These are phyloP conservation scores for Drosophila antonietae DNA, from an alignment of 2,888 invertebrate genomes.

Conservation along the genomic window DNA sequence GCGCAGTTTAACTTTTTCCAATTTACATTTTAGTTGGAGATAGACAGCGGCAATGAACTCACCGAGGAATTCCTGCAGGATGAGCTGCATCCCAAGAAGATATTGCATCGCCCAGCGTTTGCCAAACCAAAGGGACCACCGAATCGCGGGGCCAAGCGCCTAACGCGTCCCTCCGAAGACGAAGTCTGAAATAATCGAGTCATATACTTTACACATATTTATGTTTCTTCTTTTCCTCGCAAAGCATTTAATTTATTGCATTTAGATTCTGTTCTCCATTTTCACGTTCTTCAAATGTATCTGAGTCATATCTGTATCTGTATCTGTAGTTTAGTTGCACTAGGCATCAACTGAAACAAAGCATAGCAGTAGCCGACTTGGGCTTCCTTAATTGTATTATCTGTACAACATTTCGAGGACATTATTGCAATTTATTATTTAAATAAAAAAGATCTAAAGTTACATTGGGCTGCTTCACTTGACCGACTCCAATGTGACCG, in stretches of 20 bases:
- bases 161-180: constrained; percentile 87
- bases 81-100: constrained; percentile 96
- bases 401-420: constrained; percentile 54
- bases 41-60: constrained; percentile 94
- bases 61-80: constrained; percentile 96
- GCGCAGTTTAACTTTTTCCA: not conserved
- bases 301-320: constrained; percentile 53
- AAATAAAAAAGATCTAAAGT: constrained; percentile 58
- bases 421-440: constrained; percentile 77
- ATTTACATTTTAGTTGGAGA: constrained; percentile 90
- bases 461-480: constrained; percentile 57
- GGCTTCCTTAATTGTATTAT: constrained; percentile 72
- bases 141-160: constrained; percentile 94
- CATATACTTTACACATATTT: constrained; percentile 14
- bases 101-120: constrained; percentile 95
- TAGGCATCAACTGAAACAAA: constrained; percentile 64
- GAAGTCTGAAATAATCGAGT: constrained; percentile 78
- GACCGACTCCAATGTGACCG: constrained; percentile 73
- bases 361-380: constrained; percentile 70
- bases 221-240: constrained; percentile 45
- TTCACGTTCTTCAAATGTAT: constrained; percentile 43
- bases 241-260: constrained; percentile 75
- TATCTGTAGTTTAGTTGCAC: constrained; percentile 44
- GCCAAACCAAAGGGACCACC: constrained; percentile 98
- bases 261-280: constrained; percentile 47